Evolutionary conservation across 2,113 vertebrate species (phyloP).

Genomic region (Neotragus pygmaeus): DNA sequence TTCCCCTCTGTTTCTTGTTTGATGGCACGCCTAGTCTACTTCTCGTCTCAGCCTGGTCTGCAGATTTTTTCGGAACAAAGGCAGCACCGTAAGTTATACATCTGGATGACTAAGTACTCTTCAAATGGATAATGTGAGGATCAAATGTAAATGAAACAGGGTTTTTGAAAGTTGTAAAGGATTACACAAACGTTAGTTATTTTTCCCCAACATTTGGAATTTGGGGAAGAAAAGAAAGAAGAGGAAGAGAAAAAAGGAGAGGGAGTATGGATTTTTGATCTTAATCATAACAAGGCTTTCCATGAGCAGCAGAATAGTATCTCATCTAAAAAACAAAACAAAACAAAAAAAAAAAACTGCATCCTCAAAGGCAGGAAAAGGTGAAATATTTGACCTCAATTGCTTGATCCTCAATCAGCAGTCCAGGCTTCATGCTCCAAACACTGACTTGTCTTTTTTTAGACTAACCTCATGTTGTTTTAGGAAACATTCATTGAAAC

Average conservation of each 20-base stretch:
- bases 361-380: background rate
- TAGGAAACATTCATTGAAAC: background rate
- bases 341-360: no score
- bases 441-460: background rate
- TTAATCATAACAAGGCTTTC: background rate
- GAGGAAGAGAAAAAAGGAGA: background rate
- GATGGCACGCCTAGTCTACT: background rate
- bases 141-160: background rate
- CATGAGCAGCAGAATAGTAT: background rate
- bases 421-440: background rate
- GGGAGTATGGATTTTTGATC: background rate
- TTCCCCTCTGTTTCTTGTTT: background rate
- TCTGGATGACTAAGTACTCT: background rate
- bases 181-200: background rate
- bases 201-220: background rate
- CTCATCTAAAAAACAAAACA: no score
- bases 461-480: background rate
- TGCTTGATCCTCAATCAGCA: background rate
- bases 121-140: background rate
- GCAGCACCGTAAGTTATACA: background rate
- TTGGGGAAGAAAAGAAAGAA: background rate
- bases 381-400: background rate
- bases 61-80: background rate
- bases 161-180: background rate
- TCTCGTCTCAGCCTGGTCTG: background rate